Evolutionary conservation across 2,888 invertebrate genomes (phyloP).

Genomic region (Microplitis manilae): DNA sequence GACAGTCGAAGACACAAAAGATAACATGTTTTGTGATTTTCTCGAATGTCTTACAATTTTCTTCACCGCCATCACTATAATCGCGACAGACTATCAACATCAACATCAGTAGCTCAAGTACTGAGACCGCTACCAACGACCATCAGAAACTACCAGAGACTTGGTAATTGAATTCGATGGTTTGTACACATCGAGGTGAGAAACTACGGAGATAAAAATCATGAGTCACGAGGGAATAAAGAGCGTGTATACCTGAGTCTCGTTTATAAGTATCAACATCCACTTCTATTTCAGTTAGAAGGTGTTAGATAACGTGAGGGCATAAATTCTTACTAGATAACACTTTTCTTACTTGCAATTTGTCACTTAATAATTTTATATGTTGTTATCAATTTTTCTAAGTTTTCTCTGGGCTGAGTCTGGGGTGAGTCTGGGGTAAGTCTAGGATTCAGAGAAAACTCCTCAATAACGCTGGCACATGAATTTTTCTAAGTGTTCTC

Average conservation of each 20-base stretch:
- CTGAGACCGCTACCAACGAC: not conserved
- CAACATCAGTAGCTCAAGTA: no score
- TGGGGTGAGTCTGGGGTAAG: no score
- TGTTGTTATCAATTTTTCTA: no score
- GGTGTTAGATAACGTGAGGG: constrained; percentile 66
- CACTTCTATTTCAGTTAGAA: constrained; percentile 43
- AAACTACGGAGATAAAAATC: constrained; percentile 47
- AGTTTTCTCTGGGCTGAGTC: no score
- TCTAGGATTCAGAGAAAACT: no score
- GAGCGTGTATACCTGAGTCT: constrained; percentile 53
- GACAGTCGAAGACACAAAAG: constrained; percentile 22
- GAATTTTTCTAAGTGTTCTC: no score
- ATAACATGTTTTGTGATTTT: constrained; percentile 37
- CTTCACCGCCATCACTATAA: constrained; percentile 40
- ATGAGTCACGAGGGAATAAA: constrained; percentile 47
- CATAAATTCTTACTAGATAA: constrained; percentile 70
- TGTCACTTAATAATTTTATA: not conserved
- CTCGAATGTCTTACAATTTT: constrained; percentile 48
- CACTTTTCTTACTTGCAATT: not conserved
- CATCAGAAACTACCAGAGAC: not conserved
- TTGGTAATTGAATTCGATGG: constrained; percentile 48
- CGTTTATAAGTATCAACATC: constrained; percentile 59
- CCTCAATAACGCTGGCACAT: no score
- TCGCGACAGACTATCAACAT: no score
- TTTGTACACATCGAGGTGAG: constrained; percentile 47